Base-by-base conservation (phyloP, 2,888 invertebrate species). In the Ochropacha duplaris region DNA sequence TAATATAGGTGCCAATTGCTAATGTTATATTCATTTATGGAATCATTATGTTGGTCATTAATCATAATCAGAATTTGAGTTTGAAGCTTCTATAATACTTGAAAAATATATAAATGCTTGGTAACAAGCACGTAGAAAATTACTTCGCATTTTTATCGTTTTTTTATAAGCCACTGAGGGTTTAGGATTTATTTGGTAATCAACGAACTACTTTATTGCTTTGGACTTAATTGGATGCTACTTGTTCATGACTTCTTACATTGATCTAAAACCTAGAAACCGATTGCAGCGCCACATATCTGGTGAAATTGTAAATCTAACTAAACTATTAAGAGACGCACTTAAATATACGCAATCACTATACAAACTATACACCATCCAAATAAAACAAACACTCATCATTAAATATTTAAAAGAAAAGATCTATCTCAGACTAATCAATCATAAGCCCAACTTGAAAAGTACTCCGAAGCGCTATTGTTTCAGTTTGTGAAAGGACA, bases 401-500 rank as follows among this genome's bases (percentile, higher is more conserved):
- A n/a, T n/a, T n/a, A n/a, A n/a, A n/a, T n/a, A n/a, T n/a, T n/a
- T n/a, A n/a, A n/a, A n/a, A n/a, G n/a, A 14, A n/a, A 4, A 36
- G 4, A n/a, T 36, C 36, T 36, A 36, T 36, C 1, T 36, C 1
- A 36, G 36, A 36, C 36, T n/a, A 36, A 36, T 36, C 36, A 36
- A 36, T 36, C 36, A 36, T n/a, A 36, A n/a, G 4, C 4, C 6
- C 19, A 22, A 24, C 24, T 26, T 14, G 12, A 44, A 36, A n/a
- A 49, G 22, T 39, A 54, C 24, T 56, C 60, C 55, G 65, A 69
- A 67, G 60, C 59, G 65, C 71, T 70, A 69, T 75, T 74, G 78
- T 76, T 71, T 69, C 69, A 78, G 68, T 79, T 78, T 66, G 69
- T 65, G 72, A 68, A 72, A 76, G 76, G 76, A 78, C 78, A 79